Evolutionary conservation across 1,140 invertebrate species (phyloP), one percentile per base, ranked within the genome.

Genomic region (Sweltsa coloradensis): DNA sequence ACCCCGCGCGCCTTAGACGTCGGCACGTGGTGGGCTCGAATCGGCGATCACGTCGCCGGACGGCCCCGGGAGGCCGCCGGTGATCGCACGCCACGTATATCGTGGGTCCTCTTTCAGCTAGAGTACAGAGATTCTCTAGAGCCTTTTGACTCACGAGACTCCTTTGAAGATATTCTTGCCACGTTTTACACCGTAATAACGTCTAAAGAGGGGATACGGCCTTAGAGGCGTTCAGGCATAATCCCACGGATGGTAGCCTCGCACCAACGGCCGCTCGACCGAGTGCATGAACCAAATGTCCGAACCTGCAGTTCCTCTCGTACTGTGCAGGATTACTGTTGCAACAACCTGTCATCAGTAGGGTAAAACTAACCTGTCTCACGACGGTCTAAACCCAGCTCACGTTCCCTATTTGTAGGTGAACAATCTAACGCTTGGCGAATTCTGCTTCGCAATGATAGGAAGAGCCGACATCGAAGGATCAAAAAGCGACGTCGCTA

Each of bases 181-280:
- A n/a, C n/a, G n/a, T n/a, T n/a, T n/a, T n/a, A n/a, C n/a, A n/a
- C n/a, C n/a, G n/a, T n/a, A n/a, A n/a, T n/a, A n/a, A n/a, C n/a
- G n/a, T n/a, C n/a, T n/a, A n/a, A n/a, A 77, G 75, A 67, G 66
- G 66, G 75, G 74, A 75, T 81, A 74, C 76, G 71, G 72, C 72
- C 79, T 81, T 83, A 83, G 79, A 84, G 78, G 80, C 78, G 76
- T 84, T 83, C 79, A 84, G 79, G 74, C 75, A 77, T 83, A 81
- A 83, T 82, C 77, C 77, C 68, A 72, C 78, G 75, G 78, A 81
- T 81, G 79, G 78, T 82, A 82, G 78, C 79, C 72, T 83, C 79
- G 77, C 77, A 76, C 76, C 66, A n/a, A n/a, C 68, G 73, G 62
- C 69, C 69, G 66, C 63, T 74, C 73, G 71, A 71, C 69, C 73